These are phyloP conservation scores for Phaonia tiefii DNA, from an alignment of 2,888 invertebrate genomes.

Conservation along the genomic window DNA sequence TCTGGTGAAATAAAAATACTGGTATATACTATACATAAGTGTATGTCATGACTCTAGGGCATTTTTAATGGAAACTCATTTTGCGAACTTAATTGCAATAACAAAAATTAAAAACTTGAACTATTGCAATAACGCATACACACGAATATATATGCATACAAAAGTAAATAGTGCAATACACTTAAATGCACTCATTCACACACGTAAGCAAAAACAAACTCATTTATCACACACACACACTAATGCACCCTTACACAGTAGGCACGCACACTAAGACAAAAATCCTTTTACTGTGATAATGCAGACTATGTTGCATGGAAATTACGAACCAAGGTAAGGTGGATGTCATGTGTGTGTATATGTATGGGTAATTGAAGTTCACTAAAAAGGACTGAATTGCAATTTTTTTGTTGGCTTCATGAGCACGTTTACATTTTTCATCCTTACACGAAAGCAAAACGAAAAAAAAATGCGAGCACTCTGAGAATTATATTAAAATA, in stretches of 20 bases:
- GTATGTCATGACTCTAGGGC: slow-evolving; percentile 61
- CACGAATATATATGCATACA: slow-evolving; percentile 6
- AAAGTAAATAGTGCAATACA: slow-evolving; percentile 19
- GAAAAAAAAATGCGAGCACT: slow-evolving; percentile 12
- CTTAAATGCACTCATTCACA: slow-evolving; percentile 28
- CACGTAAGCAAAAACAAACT: slow-evolving; percentile 21
- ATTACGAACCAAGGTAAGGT: not conserved
- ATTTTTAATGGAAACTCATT: slow-evolving; percentile 69
- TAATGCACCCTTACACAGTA: too few species aligned
- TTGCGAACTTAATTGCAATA: slow-evolving; percentile 68
- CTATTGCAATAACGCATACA: slow-evolving; percentile 39
- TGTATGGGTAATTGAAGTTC: not conserved
- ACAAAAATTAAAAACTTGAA: slow-evolving; percentile 58
- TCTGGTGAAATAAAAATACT: slow-evolving; percentile 16
- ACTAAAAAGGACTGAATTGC: not conserved
- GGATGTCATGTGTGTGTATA: not conserved
- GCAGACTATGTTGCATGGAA: slow-evolving; percentile 30
- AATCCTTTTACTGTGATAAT: not conserved
- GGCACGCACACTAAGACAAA: not conserved
- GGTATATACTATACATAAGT: slow-evolving; percentile 17
- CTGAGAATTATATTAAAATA: slow-evolving; percentile 41
- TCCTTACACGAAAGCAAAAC: not conserved
- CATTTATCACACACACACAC: slow-evolving; percentile 42
- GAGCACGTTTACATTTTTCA: slow-evolving; percentile 6
- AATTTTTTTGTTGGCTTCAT: slow-evolving; percentile 14